Base-by-base conservation (phyloP, 2,888 invertebrate species). In the Cantharis rufa region DNA sequence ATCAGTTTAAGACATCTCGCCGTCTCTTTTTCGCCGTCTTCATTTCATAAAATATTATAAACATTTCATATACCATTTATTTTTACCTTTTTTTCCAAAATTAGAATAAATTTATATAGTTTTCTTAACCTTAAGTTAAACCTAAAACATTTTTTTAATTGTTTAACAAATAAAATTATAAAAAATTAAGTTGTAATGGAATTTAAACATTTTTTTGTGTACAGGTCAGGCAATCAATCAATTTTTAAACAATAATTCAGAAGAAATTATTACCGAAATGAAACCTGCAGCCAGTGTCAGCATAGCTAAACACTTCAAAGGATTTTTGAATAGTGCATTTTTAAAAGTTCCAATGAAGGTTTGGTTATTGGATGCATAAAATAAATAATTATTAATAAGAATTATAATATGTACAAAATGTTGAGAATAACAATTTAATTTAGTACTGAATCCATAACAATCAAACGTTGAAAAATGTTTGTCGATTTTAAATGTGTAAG, bases 151-250 rank as follows among this genome's bases (percentile, higher is more conserved):
- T n/a, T n/a, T n/a, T n/a, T n/a, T n/a, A n/a, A n/a, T n/a, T n/a
- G n/a, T n/a, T 18, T 18, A 18, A 18, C 1, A 18, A 18, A 18
- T 18, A 18, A 18, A 18, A 18, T 18, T 18, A 18, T 2, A 18
- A 2, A 16, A 18, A 18, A 18, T 18, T 2, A 18, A 18, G 18
- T 18, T 18, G 18, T 18, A 18, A n/a, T 3, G 1, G 18, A 3
- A 18, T 18, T 18, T 18, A 18, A 18, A 3, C 18, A 18, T 18
- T 18, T 21, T 48, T 48, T 5, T 48, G 1, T 48, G n/a, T 48
- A n/a, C 32, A 94, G 94, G 94, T 62, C 92, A 94, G 86, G 95
- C 95, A 0, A 94, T 95, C 92, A 95, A 95, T 87, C 94, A 94
- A 86, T 95, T 95, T 87, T 88, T 95, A 79, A 95, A 95, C 88